phyloP scores from a whole-genome alignment of 2,888 invertebrate genomes.

The Drosophila affinis region DNA sequence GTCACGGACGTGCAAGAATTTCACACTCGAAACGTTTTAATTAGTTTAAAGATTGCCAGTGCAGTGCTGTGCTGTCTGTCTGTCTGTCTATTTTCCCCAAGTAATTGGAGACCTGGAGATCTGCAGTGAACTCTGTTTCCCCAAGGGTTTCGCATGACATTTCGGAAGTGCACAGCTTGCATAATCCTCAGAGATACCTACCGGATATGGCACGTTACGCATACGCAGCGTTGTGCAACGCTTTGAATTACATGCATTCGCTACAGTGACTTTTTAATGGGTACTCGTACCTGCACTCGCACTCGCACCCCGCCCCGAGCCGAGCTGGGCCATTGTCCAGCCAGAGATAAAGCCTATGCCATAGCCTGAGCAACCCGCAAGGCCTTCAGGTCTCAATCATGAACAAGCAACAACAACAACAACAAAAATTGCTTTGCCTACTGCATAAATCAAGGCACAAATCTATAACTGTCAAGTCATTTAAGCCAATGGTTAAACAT shows the following conservation, averaged over 20 bases:
- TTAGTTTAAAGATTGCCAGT: conserved; percentile 41
- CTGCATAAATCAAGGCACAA: conserved; percentile 66
- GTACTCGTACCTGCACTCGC: not conserved
- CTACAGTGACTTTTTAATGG: conserved; percentile 30
- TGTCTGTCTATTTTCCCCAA: not conserved
- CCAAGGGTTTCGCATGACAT: conserved; percentile 12
- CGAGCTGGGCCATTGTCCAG: conserved; percentile 29
- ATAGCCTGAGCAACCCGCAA: conserved; percentile 9
- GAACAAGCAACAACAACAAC: conserved; percentile 14
- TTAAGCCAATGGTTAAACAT: conserved; percentile 52
- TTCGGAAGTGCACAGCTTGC: conserved; percentile 25
- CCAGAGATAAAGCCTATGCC: conserved; percentile 9
- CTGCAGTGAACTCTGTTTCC: not conserved
- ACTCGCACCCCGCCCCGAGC: conserved; percentile 8
- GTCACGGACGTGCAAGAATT: conserved; percentile 65
- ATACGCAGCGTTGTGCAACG: conserved; percentile 63
- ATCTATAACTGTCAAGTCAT: conserved; percentile 66
- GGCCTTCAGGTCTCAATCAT: conserved; percentile 45
- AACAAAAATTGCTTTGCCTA: conserved; percentile 20
- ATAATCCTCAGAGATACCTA: conserved; percentile 3
- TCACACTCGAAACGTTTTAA: conserved; percentile 66
- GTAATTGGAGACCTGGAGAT: conserved; percentile 21
- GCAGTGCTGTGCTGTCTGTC: not conserved
- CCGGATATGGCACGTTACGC: conserved; percentile 60
- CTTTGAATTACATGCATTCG: conserved; percentile 52